Conservation (phyloP, 2,888 invertebrate genomes). For the Aleiodes alternator region DNA sequence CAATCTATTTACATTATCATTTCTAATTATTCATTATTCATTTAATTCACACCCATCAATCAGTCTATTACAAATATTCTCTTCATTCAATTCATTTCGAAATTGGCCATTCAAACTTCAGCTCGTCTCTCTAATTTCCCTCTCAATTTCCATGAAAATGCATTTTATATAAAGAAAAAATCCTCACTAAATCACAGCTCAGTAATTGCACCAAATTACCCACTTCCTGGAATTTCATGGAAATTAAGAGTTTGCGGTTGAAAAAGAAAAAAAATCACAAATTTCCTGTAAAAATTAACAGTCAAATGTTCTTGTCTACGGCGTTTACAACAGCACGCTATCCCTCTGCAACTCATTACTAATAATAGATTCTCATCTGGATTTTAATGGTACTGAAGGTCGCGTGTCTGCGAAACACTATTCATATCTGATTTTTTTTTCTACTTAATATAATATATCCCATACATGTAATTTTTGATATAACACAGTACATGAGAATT, state of each 20-base stretch:
- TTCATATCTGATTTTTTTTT: slow-evolving; percentile 1
- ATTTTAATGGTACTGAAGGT: slow-evolving; percentile 52
- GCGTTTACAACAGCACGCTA: slow-evolving; percentile 24
- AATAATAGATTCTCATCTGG: slow-evolving; percentile 54
- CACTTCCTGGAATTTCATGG: slow-evolving; percentile 4
- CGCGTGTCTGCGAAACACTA: slow-evolving; percentile 32
- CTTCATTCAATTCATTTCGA: neutral
- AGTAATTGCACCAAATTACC: neutral
- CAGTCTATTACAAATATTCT: slow-evolving; percentile 27
- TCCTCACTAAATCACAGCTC: slow-evolving; percentile 18
- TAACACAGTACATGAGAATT: slow-evolving; percentile 10
- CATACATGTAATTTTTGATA: slow-evolving; percentile 13
- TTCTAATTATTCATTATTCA: neutral
- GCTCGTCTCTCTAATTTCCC: neutral
- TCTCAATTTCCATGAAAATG: neutral
- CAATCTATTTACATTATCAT: slow-evolving; percentile 10
- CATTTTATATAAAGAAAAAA: neutral
- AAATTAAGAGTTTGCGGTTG: slow-evolving; percentile 20
- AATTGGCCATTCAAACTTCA: neutral
- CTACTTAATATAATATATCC: neutral
- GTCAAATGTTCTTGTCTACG: neutral
- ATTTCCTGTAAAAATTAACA: slow-evolving; percentile 9
- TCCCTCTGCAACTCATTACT: slow-evolving; percentile 47
- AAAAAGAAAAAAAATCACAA: neutral
- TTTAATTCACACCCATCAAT: neutral